A percentile compares a stretch with the other conserved stretches of the same genome.
Evolutionary conservation across 2,888 invertebrate species (phyloP).

Genomic region (Apamea anceps): DNA sequence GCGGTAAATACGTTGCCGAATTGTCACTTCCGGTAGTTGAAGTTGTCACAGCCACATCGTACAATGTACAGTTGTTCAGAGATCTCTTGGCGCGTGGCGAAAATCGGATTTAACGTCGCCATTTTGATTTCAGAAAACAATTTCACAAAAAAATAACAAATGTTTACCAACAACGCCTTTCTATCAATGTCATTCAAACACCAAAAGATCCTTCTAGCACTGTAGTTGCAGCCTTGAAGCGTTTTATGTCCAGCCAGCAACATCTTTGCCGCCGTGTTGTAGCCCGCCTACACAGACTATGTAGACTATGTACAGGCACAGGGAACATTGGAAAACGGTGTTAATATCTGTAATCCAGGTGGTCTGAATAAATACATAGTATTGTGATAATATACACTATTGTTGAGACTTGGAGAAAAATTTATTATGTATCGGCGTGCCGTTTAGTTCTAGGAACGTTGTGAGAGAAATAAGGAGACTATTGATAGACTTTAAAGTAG

Average conservation of each 20-base stretch:
- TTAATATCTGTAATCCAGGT: constrained; percentile 54
- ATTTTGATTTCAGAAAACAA: neutral
- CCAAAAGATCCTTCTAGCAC: no score
- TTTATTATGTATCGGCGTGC: constrained; percentile 29
- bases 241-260: neutral
- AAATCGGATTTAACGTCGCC: neutral
- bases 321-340: constrained; percentile 24
- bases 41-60: neutral
- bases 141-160: neutral
- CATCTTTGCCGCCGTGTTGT: neutral
- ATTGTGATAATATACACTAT: constrained; percentile 48
- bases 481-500: neutral
- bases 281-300: constrained; percentile 13
- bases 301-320: constrained; percentile 24
- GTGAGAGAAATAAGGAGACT: constrained; percentile 6
- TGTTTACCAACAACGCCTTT: neutral
- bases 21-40: neutral
- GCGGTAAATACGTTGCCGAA: neutral
- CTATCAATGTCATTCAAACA: neutral
- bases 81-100: neutral
- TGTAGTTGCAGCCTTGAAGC: neutral
- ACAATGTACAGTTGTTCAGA: no score
- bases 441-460: constrained; percentile 20
- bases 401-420: constrained; percentile 48
- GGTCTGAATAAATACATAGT: constrained; percentile 48